Base-by-base conservation (phyloP, 2,113 vertebrate genomes). In the Emydocephalus ijimae region DNA sequence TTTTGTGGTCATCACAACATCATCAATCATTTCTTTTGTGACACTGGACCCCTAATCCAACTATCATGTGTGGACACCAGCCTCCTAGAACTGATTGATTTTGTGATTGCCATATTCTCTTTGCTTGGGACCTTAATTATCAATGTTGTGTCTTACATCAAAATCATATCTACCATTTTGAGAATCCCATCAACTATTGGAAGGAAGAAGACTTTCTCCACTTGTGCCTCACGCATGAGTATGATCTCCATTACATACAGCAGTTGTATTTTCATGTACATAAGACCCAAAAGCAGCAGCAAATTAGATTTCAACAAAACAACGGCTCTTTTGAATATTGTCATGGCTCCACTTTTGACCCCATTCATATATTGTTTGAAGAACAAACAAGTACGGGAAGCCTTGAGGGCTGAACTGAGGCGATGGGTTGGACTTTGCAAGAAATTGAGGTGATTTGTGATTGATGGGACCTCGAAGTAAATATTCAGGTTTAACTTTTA, bases 1-100 rank as follows among this genome's bases (percentile, higher is more conserved):
- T 96, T 95, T 57, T 96, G 96, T 90, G 92, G 95, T 61, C 50
- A 86, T 89, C 24, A 57, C 69, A 57, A 56, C 69, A 20, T 39
- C 69, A 18, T 81, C 69, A 39, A 81, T 20, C 69, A 81, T 81
- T 81, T 81, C 34, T 89, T 43, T 56, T 89, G 88, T 89, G 88
- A 89, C 88, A 89, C 26, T 7, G 88, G 55, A 24, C 34, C 34
- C 5, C 3, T 89, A 23, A 57, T 89, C 55, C 43, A 57, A 57
- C 55, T 89, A 11, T 34, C 88, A 11, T 89, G 88, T 43, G 34
- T 57, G 43, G 54, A 89, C 21, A 89, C 88, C 0, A 12, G 88
- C 4, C 88, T 57, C 4, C 21, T 89, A 24, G 55, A 89, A 57
- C 54, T 89, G 6, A 20, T 48, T 1, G 1, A 61, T 45, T 61